Base-by-base conservation (phyloP, 2,113 vertebrate genomes). In the Corvus moneduloides region DNA sequence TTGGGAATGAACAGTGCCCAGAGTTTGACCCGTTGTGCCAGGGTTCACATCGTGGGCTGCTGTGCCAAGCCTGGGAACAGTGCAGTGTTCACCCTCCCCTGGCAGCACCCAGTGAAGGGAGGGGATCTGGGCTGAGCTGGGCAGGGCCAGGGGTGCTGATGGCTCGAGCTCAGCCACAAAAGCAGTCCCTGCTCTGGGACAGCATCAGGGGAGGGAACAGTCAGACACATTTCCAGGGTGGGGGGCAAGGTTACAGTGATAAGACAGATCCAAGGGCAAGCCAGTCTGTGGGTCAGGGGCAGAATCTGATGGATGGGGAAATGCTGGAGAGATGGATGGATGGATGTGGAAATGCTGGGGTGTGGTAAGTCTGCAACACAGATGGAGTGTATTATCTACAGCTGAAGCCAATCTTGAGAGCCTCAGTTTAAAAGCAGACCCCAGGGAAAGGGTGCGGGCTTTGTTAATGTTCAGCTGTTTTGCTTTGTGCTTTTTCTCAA, bases 401-500 rank as follows among this genome's bases (percentile, higher is more conserved):
- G 13, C n/a, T 79, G 52, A 37, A 72, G 26, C 7, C 52, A 37
- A 19, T 32, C 19, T 37, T 22, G 35, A 83, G 22, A 44, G 15
- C 19, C 33, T 58, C 11, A 6, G 9, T 24, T 89, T 84, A 51
- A 77, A 80, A 81, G 64, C 30, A 61, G 33, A 27, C 3, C 21
- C 4, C 18, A 51, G 48, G 17, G 7, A 26, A 20, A 7, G 7
- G 5, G 0, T 6, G 3, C 8, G 4, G 18, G 1, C 0, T 3
- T 68, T 21, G 2, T 6, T 20, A 1, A 4, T 18, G 6, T 7
- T 73, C 0, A 3, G 5, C 0, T 55, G 6, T 0, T 16, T 62
- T 0, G 0, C 1, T 4, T 48, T 2, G 3, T 28, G 10, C 0
- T 37, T 2, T 68, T 78, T 32, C 5, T 13, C 1, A 16, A 2